Base-by-base conservation (phyloP, 2,113 vertebrate genomes). In the Orycteropus afer region DNA sequence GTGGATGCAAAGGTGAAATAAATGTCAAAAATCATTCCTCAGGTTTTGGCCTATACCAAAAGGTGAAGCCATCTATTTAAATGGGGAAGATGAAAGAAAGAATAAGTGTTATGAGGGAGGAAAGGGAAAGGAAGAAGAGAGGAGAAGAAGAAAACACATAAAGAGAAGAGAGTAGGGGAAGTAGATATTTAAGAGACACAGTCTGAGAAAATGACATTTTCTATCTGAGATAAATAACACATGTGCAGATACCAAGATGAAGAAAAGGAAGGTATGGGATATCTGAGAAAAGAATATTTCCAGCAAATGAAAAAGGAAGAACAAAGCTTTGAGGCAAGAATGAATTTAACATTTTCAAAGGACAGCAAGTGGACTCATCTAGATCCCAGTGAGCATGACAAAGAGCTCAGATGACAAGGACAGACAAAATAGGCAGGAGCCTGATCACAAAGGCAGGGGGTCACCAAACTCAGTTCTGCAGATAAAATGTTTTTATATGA, bases 151-250 rank as follows among this genome's bases (percentile, higher is more conserved):
- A 13, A 53, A 15, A 57, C 55, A 57, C 18, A 23, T 23, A 57
- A 57, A 57, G 55, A 57, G 55, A 6, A 67, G 18, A 47, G 55
- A 63, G 15, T 51, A 51, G 34, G 5, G 1, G 53, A 88, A 73
- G 5, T n/a, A 85, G 18, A 42, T 57, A 89, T n/a, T 77, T 63
- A 53, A 83, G 32, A 82, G 15, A 77, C 45, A 20, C 1, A 45
- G 23, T 81, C 42, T 59, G 40, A 63, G 32, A 32, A 87, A 90
- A 45, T 22, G 32, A 49, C n/a, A 74, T 37, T 42, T 91, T 87
- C 79, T 51, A 29, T 87, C 51, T 88, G 42, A 91, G 65, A 93
- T n/a, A 96, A 95, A 42, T 86, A 95, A 76, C 15, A 94, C 69
- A 18, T 80, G 17, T 89, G 8, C 5, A 40, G 20, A 94, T 27